These are phyloP conservation scores for Bungarus multicinctus DNA, from an alignment of 2,113 vertebrate genomes.

Conservation along the genomic window DNA sequence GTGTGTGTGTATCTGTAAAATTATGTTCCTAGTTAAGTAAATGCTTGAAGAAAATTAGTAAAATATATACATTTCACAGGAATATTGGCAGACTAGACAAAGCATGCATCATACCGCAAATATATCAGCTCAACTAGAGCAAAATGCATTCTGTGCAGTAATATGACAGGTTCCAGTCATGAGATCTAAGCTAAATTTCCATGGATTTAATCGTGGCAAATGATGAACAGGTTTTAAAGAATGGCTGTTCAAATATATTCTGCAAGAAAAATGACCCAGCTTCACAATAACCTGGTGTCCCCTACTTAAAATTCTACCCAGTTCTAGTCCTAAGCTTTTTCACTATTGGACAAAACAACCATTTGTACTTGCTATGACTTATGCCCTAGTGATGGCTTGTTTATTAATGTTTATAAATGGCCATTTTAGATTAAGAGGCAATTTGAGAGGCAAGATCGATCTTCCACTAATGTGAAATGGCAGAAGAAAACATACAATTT, in stretches of 20 bases:
- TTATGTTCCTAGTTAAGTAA: neutral
- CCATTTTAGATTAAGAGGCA: neutral
- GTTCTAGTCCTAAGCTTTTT: neutral
- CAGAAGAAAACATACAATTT: neutral
- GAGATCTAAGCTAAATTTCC: neutral
- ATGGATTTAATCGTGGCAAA: neutral
- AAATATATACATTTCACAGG: neutral
- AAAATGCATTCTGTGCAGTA: neutral
- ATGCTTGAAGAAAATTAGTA: neutral
- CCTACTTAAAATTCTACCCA: neutral
- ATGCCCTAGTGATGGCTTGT: neutral
- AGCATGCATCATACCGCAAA: neutral
- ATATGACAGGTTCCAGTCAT: neutral
- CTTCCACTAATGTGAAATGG: neutral
- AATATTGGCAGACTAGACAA: neutral
- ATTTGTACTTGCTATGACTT: neutral
- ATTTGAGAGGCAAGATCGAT: neutral
- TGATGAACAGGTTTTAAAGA: neutral
- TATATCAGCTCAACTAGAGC: neutral
- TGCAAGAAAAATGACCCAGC: neutral
- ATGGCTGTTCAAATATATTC: neutral
- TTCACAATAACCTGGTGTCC: neutral
- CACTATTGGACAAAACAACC: neutral
- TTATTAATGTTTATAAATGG: neutral
- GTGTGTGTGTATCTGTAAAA: neutral